Percentiles rank a stretch among this genome's conserved stretches.
Evolutionary conservation across 2,113 vertebrate species (phyloP).

Genomic region (Marcusenius ussheri): DNA sequence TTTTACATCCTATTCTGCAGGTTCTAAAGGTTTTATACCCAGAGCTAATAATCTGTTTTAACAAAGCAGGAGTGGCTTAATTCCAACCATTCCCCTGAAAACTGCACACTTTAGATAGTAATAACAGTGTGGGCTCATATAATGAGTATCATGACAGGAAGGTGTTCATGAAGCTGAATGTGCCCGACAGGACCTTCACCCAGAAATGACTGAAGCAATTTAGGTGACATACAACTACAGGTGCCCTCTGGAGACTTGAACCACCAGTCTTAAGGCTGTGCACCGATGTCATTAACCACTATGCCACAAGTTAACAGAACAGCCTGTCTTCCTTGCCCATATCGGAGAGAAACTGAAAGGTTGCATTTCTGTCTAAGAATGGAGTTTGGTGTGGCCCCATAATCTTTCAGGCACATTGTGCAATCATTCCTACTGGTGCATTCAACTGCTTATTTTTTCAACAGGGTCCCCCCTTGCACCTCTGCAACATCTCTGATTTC

Average conservation of each 20-base stretch:
- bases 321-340: neutral
- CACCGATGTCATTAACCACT: neutral
- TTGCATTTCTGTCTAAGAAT: neutral
- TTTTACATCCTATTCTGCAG: neutral
- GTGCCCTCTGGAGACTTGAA: neutral
- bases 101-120: neutral
- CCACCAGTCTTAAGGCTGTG: neutral
- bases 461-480: neutral
- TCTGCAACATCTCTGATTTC: neutral
- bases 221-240: neutral
- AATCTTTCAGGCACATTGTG: neutral
- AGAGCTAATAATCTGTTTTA: neutral
- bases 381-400: neutral
- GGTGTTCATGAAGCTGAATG: neutral
- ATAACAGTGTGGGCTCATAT: neutral
- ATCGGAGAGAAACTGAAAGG: neutral
- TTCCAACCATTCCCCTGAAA: neutral
- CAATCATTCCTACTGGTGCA: neutral
- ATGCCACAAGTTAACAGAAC: neutral
- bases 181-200: neutral
- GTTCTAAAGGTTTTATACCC: neutral
- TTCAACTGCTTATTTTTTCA: neutral
- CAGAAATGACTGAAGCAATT: neutral
- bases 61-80: neutral
- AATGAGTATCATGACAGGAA: neutral